Percentiles rank a stretch among this genome's conserved stretches.
Evolutionary conservation across 2,888 invertebrate genomes (phyloP).

Genomic region (Zygothrica quintamaculata): DNA sequence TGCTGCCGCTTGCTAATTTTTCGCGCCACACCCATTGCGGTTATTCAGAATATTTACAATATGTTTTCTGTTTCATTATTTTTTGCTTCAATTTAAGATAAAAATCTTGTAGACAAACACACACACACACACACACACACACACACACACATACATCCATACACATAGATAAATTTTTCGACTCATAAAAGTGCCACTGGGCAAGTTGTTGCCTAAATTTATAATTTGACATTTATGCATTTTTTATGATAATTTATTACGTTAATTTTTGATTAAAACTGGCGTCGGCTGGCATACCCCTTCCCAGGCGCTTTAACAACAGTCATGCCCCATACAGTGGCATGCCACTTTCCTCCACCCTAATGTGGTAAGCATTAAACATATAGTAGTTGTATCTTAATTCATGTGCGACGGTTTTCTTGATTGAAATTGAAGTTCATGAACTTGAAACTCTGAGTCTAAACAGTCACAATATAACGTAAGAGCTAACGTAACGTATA

Average conservation of each 20-base stretch:
- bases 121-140: slow-evolving; percentile 5
- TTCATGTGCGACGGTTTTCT: slow-evolving; percentile 41
- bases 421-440: slow-evolving; percentile 22
- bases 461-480: too few relatives aligned
- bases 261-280: slow-evolving; percentile 66
- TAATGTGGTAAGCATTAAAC: not conserved
- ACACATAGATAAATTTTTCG: slow-evolving; percentile 1
- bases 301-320: not conserved
- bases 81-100: slow-evolving; percentile 17
- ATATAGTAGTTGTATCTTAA: slow-evolving; percentile 24
- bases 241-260: slow-evolving; percentile 69
- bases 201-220: slow-evolving; percentile 47
- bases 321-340: not conserved
- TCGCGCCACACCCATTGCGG: slow-evolving; percentile 14
- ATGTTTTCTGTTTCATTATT: slow-evolving; percentile 15
- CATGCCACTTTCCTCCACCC: not conserved
- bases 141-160: not conserved
- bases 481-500: too few relatives aligned
- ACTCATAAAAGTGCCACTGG: slow-evolving; percentile 18
- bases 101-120: slow-evolving; percentile 18
- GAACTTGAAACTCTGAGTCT: slow-evolving; percentile 18
- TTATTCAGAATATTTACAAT: slow-evolving; percentile 14
- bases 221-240: slow-evolving; percentile 71
- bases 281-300: slow-evolving; percentile 30
- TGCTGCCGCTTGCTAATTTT: slow-evolving; percentile 5